Percentiles rank a stretch among this genome's conserved stretches.
Conservation (phyloP, 2,888 invertebrate species). For the Papilio demoleus region DNA sequence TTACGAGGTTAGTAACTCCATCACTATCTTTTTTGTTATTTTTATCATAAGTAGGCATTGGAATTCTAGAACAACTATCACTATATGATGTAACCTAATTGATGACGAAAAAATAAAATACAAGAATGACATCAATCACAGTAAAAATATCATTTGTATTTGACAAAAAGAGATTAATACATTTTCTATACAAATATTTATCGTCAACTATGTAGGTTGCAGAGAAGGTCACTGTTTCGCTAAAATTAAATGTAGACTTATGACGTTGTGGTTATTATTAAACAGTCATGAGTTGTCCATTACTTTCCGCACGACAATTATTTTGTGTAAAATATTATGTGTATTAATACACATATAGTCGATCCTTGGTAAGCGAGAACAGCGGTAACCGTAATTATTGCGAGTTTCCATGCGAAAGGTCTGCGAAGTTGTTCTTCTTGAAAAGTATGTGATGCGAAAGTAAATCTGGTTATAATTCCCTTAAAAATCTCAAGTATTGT, state of each 20-base stretch:
- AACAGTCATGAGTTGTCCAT: slow-evolving; percentile 28
- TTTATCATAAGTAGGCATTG: no score
- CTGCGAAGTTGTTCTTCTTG: no score
- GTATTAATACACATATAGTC: not conserved
- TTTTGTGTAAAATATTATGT: slow-evolving; percentile 6
- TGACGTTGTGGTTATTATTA: slow-evolving; percentile 39
- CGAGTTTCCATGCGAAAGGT: no score
- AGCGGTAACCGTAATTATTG: no score
- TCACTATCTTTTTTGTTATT: no score
- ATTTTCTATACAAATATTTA: slow-evolving; percentile 3
- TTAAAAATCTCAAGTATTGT: no score
- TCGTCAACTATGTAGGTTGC: slow-evolving; percentile 8
- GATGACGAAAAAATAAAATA: not conserved
- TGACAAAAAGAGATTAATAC: no score
- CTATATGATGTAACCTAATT: no score
- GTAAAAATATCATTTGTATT: not conserved
- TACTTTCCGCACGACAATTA: slow-evolving; percentile 12
- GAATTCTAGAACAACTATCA: no score
- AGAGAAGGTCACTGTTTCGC: slow-evolving; percentile 28
- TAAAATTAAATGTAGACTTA: slow-evolving; percentile 38
- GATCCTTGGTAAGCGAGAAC: no score
- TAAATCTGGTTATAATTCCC: no score
- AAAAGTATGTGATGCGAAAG: no score
- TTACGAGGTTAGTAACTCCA: slow-evolving; percentile 80
- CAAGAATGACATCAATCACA: not conserved